Percentiles rank a stretch among this genome's conserved stretches.
Conservation (phyloP, 2,888 invertebrate species). For the Lomographa bimaculata region DNA sequence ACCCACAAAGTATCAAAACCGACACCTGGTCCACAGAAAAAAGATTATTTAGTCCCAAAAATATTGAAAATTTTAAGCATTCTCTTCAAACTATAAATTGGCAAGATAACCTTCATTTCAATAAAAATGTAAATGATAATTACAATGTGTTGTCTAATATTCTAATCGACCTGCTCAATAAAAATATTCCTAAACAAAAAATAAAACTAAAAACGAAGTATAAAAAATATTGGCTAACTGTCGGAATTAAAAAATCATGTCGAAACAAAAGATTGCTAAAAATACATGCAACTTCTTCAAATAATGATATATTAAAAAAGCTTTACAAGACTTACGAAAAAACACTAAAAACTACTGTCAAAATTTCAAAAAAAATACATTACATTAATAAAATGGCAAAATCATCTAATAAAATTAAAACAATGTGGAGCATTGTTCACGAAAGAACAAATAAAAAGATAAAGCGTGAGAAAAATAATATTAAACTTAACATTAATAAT, state of each 20-base stretch:
- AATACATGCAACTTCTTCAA: not conserved
- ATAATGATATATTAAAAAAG: not conserved
- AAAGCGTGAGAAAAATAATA: conserved; percentile 1
- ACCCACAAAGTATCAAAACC: not conserved
- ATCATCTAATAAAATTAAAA: not conserved
- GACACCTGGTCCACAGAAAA: conserved; percentile 1
- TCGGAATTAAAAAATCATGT: conserved; percentile 1
- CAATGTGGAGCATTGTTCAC: not conserved
- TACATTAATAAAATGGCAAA: not conserved
- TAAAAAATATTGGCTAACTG: conserved; percentile 2
- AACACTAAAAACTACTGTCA: not conserved
- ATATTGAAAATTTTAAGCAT: not conserved
- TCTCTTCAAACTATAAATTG: not conserved
- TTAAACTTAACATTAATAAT: conserved; percentile 2
- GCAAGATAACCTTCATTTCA: not conserved
- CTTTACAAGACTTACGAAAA: not conserved
- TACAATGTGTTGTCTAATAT: not conserved
- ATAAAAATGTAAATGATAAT: conserved; percentile 1
- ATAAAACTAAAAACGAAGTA: not conserved
- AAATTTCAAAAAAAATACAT: not conserved
- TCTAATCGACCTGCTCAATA: too few relatives aligned
- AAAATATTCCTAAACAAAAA: too few relatives aligned
- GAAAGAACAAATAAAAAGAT: not conserved
- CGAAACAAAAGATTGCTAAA: conserved; percentile 1
- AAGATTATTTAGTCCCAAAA: not conserved